Conservation (phyloP, 23 tunicate genomes). For the Halocynthia aurantium region DNA sequence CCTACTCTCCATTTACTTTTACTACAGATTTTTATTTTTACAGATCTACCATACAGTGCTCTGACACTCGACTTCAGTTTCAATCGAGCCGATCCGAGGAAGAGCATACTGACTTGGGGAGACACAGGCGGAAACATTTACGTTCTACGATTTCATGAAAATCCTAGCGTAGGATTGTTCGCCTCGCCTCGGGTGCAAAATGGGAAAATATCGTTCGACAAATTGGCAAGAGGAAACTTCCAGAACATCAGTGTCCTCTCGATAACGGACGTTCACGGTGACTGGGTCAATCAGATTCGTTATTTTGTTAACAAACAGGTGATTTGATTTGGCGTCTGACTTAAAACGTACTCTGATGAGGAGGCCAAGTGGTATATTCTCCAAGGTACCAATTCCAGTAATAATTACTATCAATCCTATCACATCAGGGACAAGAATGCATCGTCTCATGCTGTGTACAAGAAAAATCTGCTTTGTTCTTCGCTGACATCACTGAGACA, state of each 20-base stretch:
- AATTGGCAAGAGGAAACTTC: slow-evolving; percentile 14
- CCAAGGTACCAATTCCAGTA: not conserved
- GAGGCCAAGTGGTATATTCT: not conserved
- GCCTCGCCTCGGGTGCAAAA: slow-evolving; percentile 31
- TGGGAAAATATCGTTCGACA: slow-evolving; percentile 17
- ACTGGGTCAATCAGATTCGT: slow-evolving; percentile 79
- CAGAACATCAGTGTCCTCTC: slow-evolving; percentile 20
- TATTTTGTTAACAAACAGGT: slow-evolving; percentile 66
- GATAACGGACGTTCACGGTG: slow-evolving; percentile 35
- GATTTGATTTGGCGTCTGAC: not conserved
- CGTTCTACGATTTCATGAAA: slow-evolving; percentile 50
- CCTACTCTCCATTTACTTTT: not conserved
- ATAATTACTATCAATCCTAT: not conserved
- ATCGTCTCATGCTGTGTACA: slow-evolving; percentile 50
- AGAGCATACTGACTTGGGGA: slow-evolving; percentile 68
- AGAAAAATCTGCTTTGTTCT: slow-evolving; percentile 40
- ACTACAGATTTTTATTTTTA: not conserved
- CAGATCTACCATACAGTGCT: slow-evolving; percentile 59
- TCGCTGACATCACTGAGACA: slow-evolving; percentile 73
- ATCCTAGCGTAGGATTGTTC: slow-evolving; percentile 63
- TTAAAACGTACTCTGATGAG: not conserved
- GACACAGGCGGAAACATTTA: slow-evolving; percentile 71
- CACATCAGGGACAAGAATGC: slow-evolving; percentile 69
- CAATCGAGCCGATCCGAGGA: slow-evolving; percentile 28
- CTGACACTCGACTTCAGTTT: slow-evolving; percentile 71